Percentiles rank a stretch among this genome's conserved stretches.
Evolutionary conservation across 92 coral and sea anemone species (phyloP).

Genomic region (Epizoanthus ramosus): DNA sequence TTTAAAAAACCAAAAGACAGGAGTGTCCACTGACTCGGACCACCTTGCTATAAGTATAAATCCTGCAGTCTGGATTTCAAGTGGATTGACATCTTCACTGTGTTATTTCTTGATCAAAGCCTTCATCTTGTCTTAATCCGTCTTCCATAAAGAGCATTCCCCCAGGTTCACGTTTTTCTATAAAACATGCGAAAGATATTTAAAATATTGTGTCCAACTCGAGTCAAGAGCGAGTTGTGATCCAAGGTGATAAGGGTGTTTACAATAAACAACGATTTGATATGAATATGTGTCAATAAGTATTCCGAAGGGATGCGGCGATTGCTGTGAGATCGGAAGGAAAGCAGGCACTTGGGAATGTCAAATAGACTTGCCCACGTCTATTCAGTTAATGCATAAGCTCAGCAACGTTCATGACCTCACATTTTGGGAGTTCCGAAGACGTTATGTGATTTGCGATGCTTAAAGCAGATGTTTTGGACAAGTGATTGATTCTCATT

Average conservation of each 20-base stretch:
- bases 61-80: not conserved
- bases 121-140: conserved; percentile 16
- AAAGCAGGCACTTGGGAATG: not conserved
- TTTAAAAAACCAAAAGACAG: too few relatives aligned
- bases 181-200: not conserved
- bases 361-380: not conserved
- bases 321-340: not conserved
- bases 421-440: not conserved
- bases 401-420: not conserved
- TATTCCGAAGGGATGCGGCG: not conserved
- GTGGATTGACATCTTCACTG: not conserved
- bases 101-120: not conserved
- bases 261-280: conserved; percentile 7
- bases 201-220: not conserved
- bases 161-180: not conserved
- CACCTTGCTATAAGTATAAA: not conserved
- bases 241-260: not conserved
- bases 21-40: too few relatives aligned
- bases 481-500: conserved; percentile 41
- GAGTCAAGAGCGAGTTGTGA: not conserved
- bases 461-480: conserved; percentile 27
- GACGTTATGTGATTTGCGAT: not conserved
- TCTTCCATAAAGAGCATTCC: not conserved
- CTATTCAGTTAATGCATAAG: not conserved
- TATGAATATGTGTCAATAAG: not conserved